Conservation (phyloP, 1,140 invertebrate species). For the Anoplophora glabripennis region DNA sequence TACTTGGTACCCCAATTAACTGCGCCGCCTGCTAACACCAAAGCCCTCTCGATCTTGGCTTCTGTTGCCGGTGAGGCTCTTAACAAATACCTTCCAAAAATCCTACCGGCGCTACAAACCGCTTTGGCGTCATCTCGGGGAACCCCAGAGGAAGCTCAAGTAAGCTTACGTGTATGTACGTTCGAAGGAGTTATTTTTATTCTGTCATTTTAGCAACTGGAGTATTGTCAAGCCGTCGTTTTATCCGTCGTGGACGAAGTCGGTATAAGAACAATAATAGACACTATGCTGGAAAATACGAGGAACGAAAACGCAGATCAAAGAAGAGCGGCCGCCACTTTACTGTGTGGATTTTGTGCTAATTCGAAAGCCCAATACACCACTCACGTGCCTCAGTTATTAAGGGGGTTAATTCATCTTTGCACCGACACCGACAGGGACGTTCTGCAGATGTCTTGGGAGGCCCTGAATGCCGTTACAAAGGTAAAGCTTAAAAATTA, state of each 20-base stretch:
- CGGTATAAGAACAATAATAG: slow-evolving; percentile 84
- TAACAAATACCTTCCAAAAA: slow-evolving; percentile 86
- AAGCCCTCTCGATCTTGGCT: slow-evolving; percentile 87
- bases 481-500: slow-evolving; percentile 57
- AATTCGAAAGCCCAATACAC: slow-evolving; percentile 84
- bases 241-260: slow-evolving; percentile 85
- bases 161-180: slow-evolving; percentile 26
- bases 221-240: slow-evolving; percentile 91
- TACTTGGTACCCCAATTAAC: slow-evolving; percentile 95
- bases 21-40: slow-evolving; percentile 82
- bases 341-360: slow-evolving; percentile 86
- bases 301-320: slow-evolving; percentile 63
- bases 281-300: slow-evolving; percentile 82
- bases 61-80: slow-evolving; percentile 91
- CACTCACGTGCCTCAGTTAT: slow-evolving; percentile 82
- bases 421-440: slow-evolving; percentile 79
- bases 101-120: slow-evolving; percentile 84
- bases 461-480: slow-evolving; percentile 85
- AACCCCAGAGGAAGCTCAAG: slow-evolving; percentile 67
- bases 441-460: slow-evolving; percentile 83
- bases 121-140: slow-evolving; percentile 69
- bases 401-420: slow-evolving; percentile 82
- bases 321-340: slow-evolving; percentile 76
- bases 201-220: slow-evolving; percentile 62
- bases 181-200: background rate